These are phyloP conservation scores for Pseudanteris insignis DNA, from an alignment of 2,888 invertebrate genomes.

Conservation along the genomic window DNA sequence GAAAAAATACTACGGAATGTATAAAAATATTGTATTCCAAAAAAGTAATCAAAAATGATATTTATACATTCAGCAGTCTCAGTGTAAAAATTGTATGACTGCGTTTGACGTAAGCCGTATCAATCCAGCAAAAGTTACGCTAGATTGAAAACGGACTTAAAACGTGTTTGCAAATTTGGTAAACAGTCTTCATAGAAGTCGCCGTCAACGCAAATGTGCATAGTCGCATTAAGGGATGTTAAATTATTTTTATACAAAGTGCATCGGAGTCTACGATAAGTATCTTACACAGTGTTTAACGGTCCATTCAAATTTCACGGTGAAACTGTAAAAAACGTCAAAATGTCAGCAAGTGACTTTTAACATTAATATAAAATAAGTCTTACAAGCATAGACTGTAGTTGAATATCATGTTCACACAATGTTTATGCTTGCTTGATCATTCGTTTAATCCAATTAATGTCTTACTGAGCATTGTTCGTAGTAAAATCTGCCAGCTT, in stretches of 20 bases:
- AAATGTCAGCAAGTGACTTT: too few species aligned
- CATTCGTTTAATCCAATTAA: constrained; percentile 52
- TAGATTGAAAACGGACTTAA: too few species aligned
- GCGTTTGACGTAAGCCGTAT: constrained; percentile 1
- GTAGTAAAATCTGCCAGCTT: constrained; percentile 50
- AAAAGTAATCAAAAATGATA: constrained; percentile 14
- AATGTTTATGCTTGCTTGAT: constrained; percentile 36
- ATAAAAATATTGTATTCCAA: too few species aligned
- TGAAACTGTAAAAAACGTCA: too few species aligned
- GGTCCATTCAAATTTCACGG: too few species aligned
- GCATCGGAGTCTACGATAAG: constrained; percentile 11
- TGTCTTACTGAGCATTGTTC: constrained; percentile 46
- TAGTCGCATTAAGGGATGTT: constrained; percentile 15
- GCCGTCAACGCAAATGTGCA: constrained; percentile 21
- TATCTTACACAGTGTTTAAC: constrained; percentile 18
- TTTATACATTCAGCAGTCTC: constrained; percentile 4
- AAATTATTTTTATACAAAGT: constrained; percentile 2
- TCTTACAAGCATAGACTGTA: constrained; percentile 16
- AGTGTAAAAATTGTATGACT: constrained; percentile 11
- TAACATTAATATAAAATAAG: constrained; percentile 19
- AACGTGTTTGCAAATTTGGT: constrained; percentile 18
- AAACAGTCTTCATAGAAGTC: constrained; percentile 26
- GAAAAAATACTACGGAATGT: too few species aligned
- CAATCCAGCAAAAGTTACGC: neutral
- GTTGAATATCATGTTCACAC: constrained; percentile 35